phyloP scores from a whole-genome alignment of 2,797 vertebrate species.

The Ptychadena robeensis region DNA sequence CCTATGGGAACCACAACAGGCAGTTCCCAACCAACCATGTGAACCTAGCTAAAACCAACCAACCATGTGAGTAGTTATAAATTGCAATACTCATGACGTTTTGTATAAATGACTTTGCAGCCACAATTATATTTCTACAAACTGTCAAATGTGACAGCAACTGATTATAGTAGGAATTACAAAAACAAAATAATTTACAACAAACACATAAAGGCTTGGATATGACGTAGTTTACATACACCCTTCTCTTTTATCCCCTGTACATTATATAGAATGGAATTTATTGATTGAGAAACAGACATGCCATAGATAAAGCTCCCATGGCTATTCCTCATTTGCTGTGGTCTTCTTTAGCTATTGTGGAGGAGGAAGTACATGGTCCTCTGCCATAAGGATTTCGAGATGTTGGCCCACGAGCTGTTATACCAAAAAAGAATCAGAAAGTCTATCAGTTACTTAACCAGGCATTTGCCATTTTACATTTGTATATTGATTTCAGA shows the following conservation, averaged over 20 bases:
- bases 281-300: not conserved
- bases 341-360: slow-evolving; percentile 35
- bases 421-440: slow-evolving; percentile 42
- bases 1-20: too few relatives aligned
- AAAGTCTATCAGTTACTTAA: not conserved
- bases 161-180: too few relatives aligned
- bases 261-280: not conserved
- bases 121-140: too few relatives aligned
- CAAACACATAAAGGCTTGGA: not conserved
- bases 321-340: slow-evolving; percentile 35
- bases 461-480: not conserved
- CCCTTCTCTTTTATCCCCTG: not conserved
- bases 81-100: too few relatives aligned
- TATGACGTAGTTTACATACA: not conserved
- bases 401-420: slow-evolving; percentile 47
- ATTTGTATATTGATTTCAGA: not conserved
- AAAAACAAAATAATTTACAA: not conserved
- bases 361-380: slow-evolving; percentile 37
- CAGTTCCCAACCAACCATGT: too few relatives aligned
- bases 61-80: too few relatives aligned
- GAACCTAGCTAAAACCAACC: too few relatives aligned
- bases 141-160: too few relatives aligned
- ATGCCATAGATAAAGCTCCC: not conserved
- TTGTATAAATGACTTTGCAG: too few relatives aligned
- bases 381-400: slow-evolving; percentile 6